Evolutionary conservation across 2,797 vertebrate genomes (phyloP), one percentile per base, ranked within the genome.

Genomic region (Clarias fuscus): DNA sequence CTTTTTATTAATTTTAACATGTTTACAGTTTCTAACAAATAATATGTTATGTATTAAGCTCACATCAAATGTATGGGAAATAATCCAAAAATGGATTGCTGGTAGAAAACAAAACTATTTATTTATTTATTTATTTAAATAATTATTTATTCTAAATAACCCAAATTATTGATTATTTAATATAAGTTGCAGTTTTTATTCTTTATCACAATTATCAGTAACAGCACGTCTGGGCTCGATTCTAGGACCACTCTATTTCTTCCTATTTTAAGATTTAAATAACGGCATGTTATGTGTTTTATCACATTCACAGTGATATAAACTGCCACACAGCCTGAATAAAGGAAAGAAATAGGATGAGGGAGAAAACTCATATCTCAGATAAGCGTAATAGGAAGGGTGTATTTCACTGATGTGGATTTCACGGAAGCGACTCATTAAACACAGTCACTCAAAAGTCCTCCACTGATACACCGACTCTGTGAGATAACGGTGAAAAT

Each of bases 351-450:
- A 24, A 22, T 24, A 65, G n/a, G 53, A 65, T 3, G 2, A 76
- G 61, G 27, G 61, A 30, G 20, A 48, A 59, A 20, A n/a, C 24
- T 48, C 1, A 4, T 84, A 68, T 37, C 18, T 68, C 72, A 53
- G 61, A 68, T 67, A 43, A 65, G 43, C 33, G 59, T 67, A 71
- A 76, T 30, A 56, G 73, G 73, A 84, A 77, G 83, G 72, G 72
- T 67, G 56, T 1, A 77, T 37, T 62, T 43, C 14, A n/a, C 33
- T 71, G 20, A 37, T 83, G 81, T 71, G 48, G 2, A 48, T 48
- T 48, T 61, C 58, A 79, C 1, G 76, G 61, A 79, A 79, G 62
- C 3, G 59, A 33, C 20, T 71, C 65, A 71, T 37, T 70, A 56
- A 37, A 61, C 22, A 77, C 53, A 62, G 53, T 30, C 14, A 56